phyloP scores from a whole-genome alignment of 2,888 invertebrate genomes.

The Amiota communis region DNA sequence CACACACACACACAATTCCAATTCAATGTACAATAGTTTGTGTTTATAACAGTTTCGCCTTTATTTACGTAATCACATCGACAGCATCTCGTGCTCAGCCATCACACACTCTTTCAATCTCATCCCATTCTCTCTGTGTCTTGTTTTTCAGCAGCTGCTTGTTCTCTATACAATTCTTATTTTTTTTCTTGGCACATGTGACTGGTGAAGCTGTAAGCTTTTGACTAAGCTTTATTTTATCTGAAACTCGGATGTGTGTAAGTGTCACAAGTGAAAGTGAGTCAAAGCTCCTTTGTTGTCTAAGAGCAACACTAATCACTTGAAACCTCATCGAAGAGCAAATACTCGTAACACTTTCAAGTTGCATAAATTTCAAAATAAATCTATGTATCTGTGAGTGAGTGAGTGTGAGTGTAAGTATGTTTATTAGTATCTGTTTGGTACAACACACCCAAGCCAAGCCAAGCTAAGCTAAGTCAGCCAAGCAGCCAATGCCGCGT shows the following conservation, averaged over 20 bases:
- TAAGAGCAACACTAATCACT: slow-evolving; percentile 16
- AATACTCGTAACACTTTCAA: background rate
- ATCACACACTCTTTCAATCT: slow-evolving; percentile 42
- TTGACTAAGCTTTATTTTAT: slow-evolving; percentile 20
- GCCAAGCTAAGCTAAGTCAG: background rate
- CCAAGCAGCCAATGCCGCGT: slow-evolving; percentile 3
- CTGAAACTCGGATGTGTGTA: slow-evolving; percentile 1
- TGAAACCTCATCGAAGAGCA: slow-evolving; percentile 2
- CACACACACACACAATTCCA: background rate
- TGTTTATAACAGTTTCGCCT: slow-evolving; percentile 63
- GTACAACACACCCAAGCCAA: slow-evolving; percentile 1
- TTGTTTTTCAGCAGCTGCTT: slow-evolving; percentile 17
- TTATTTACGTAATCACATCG: slow-evolving; percentile 64
- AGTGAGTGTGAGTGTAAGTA: background rate
- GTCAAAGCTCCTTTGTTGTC: slow-evolving; percentile 19
- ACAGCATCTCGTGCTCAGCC: slow-evolving; percentile 24
- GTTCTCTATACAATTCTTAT: no score
- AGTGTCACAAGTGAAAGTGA: slow-evolving; percentile 25
- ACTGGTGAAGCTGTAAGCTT: slow-evolving; percentile 43
- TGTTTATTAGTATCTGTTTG: background rate
- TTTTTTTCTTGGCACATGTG: slow-evolving; percentile 42
- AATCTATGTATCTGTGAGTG: slow-evolving; percentile 13
- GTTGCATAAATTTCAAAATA: slow-evolving; percentile 26
- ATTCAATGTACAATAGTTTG: slow-evolving; percentile 45
- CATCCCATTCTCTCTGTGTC: background rate